These are phyloP conservation scores for Nixonia krombeini DNA, from an alignment of 1,140 invertebrate species.

Conservation along the genomic window DNA sequence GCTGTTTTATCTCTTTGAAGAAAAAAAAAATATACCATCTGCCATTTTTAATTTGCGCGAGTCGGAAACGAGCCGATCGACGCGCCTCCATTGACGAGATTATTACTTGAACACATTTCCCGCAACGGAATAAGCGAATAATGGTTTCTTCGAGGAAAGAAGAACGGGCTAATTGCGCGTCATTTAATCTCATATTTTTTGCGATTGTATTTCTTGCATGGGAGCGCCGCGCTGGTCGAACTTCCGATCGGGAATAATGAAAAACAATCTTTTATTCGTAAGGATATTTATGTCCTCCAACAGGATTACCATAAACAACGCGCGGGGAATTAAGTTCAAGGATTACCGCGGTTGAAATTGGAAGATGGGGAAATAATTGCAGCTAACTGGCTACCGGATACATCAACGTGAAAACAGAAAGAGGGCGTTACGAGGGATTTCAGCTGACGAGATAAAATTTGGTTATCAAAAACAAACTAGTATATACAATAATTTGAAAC, in stretches of 20 bases:
- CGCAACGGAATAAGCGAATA: too few species aligned
- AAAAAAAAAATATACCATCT: constrained; percentile 38
- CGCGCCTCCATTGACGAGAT: constrained; percentile 28
- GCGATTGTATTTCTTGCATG: too few species aligned
- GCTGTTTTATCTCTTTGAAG: constrained; percentile 37
- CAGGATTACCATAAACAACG: constrained; percentile 69
- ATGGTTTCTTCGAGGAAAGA: too few species aligned
- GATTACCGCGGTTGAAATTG: constrained; percentile 67
- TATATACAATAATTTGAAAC: too few species aligned
- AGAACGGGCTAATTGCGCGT: too few species aligned
- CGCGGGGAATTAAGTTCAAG: constrained; percentile 59
- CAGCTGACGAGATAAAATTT: not conserved
- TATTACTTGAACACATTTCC: too few species aligned
- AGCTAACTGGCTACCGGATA: constrained; percentile 57
- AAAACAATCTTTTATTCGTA: constrained; percentile 66
- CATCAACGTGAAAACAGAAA: constrained; percentile 50
- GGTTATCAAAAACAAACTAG: too few species aligned
- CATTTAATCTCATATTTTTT: too few species aligned
- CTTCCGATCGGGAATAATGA: too few species aligned
- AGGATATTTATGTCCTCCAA: constrained; percentile 64
- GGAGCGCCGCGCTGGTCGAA: too few species aligned
- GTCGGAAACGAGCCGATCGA: constrained; percentile 29
- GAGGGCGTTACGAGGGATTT: constrained; percentile 42
- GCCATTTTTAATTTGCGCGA: constrained; percentile 34
- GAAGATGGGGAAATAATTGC: constrained; percentile 61